Evolutionary conservation across 2,888 invertebrate genomes (phyloP).

Genomic region (Gandaritis pyraliata): DNA sequence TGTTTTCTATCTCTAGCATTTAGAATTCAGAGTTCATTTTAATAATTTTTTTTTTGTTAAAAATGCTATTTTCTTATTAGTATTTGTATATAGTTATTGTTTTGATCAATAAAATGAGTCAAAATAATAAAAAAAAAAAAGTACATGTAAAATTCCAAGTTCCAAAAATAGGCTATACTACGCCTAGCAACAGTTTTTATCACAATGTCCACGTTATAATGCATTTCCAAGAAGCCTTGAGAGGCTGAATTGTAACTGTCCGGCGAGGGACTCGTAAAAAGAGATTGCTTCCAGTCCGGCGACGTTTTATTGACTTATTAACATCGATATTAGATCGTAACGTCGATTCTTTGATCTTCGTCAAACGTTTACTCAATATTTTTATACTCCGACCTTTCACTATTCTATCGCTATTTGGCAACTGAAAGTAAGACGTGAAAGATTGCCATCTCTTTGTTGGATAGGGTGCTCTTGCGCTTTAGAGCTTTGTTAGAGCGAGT

Average conservation of each 20-base stretch:
- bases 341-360: constrained; percentile 80
- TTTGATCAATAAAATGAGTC: no score
- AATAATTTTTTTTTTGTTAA: no score
- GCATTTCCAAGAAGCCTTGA: constrained; percentile 63
- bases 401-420: constrained; percentile 34
- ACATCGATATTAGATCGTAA: constrained; percentile 83
- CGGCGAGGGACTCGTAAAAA: constrained; percentile 80
- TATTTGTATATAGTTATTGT: no score
- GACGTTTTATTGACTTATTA: constrained; percentile 84
- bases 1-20: no score
- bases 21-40: no score
- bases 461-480: neutral
- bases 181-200: constrained; percentile 35
- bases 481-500: neutral
- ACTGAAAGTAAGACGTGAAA: constrained; percentile 30
- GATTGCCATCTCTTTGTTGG: constrained; percentile 14
- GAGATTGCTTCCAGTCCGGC: constrained; percentile 81
- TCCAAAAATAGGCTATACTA: neutral
- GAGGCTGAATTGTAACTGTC: constrained; percentile 75
- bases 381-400: constrained; percentile 53
- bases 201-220: constrained; percentile 46
- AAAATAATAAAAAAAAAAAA: no score
- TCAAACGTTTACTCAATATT: constrained; percentile 73
- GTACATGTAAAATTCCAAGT: neutral
- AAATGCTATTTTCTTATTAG: no score